Evolutionary conservation across 1,140 invertebrate species (phyloP).

Genomic region (Euura saliciscinereae): DNA sequence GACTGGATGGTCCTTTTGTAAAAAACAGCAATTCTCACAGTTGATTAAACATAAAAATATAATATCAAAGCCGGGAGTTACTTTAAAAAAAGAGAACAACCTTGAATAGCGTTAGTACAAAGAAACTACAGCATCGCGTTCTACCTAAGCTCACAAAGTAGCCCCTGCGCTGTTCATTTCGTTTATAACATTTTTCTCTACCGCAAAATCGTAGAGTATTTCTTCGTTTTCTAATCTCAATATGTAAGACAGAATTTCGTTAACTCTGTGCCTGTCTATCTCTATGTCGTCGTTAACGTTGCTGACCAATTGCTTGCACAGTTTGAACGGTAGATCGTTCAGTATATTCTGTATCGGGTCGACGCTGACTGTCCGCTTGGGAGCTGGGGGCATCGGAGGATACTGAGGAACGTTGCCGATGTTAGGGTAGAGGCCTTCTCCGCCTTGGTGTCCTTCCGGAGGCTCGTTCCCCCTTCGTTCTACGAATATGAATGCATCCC

Average conservation of each 20-base stretch:
- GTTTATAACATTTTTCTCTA: slow-evolving; percentile 51
- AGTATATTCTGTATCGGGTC: slow-evolving; percentile 41
- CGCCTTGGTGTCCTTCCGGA: background rate
- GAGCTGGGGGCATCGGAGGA: slow-evolving; percentile 21
- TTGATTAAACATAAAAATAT: too few relatives aligned
- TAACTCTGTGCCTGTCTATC: slow-evolving; percentile 44
- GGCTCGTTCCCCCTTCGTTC: slow-evolving; percentile 34
- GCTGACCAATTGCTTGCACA: slow-evolving; percentile 41
- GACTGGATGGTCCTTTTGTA: too few relatives aligned
- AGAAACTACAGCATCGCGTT: slow-evolving; percentile 22
- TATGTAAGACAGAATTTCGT: slow-evolving; percentile 51
- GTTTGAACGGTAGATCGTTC: slow-evolving; percentile 51
- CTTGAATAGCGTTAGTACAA: too few relatives aligned
- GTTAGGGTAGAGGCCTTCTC: slow-evolving; percentile 39
- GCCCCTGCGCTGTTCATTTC: slow-evolving; percentile 45
- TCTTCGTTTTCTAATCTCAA: slow-evolving; percentile 40
- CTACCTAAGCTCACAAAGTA: background rate
- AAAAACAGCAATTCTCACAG: too few relatives aligned
- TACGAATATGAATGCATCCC: slow-evolving; percentile 46
- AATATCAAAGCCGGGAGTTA: too few relatives aligned
- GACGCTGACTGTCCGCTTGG: slow-evolving; percentile 32
- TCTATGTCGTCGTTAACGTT: slow-evolving; percentile 41
- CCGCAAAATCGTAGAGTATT: slow-evolving; percentile 46
- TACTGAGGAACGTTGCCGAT: slow-evolving; percentile 28
- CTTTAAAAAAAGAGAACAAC: too few relatives aligned